Percentiles rank a stretch among this genome's conserved stretches.
Evolutionary conservation across 64 coral and sea anemone genomes (phyloP).

Genomic region (Pocillopora verrucosa): DNA sequence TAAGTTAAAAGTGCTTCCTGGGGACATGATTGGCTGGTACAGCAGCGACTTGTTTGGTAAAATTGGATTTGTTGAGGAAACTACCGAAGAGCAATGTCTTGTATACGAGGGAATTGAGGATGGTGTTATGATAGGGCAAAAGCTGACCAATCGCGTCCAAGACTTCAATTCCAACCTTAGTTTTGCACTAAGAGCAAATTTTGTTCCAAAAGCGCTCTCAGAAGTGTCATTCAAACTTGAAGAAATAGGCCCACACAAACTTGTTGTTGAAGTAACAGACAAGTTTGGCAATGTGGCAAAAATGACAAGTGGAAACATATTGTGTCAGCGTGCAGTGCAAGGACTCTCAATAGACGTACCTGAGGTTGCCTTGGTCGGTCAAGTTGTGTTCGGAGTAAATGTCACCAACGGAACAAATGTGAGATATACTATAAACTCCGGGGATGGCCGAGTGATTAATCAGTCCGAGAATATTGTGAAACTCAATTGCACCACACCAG

Average conservation of each 20-base stretch:
- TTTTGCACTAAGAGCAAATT: background rate
- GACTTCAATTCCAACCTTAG: background rate
- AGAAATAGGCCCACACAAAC: background rate
- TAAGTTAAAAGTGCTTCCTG: conserved; percentile 45
- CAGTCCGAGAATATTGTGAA: background rate
- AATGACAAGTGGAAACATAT: background rate
- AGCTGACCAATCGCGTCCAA: background rate
- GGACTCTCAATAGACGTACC: conserved; percentile 28
- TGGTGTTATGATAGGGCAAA: background rate
- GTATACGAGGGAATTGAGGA: background rate
- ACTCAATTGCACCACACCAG: background rate
- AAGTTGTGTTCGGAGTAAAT: background rate
- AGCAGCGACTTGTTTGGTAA: conserved; percentile 14
- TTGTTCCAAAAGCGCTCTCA: background rate
- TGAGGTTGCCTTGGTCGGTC: conserved; percentile 6
- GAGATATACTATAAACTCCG: conserved; percentile 44
- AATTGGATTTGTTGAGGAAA: conserved; percentile 19
- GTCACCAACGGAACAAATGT: conserved; percentile 53
- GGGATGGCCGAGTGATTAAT: conserved; percentile 6
- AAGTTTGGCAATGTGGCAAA: background rate
- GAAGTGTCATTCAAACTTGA: conserved; percentile 15
- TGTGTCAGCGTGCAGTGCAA: conserved; percentile 7
- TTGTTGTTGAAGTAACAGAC: background rate
- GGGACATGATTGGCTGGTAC: conserved; percentile 58
- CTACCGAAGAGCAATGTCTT: background rate